Base-by-base conservation (phyloP, 1,140 invertebrate species). In the Macrobrachium nipponense region DNA sequence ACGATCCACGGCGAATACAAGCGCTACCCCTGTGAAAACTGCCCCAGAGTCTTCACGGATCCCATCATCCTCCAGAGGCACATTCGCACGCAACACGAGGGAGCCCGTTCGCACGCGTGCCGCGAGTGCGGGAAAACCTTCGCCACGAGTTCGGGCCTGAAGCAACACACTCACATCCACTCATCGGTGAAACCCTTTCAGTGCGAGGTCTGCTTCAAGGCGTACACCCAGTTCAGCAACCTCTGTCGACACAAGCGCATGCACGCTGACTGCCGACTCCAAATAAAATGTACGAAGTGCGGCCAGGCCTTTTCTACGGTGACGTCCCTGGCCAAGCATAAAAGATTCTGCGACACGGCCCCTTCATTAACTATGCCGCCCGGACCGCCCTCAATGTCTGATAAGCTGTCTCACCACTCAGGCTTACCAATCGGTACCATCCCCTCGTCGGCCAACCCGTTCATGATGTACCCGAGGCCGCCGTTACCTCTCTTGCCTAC, bases 181-280 rank as follows among this genome's bases (percentile, higher is more conserved):
- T 98, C 97, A 89, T 98, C 96, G 90, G 95, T 99, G 73, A 99
- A 99, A 92, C 99, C 98, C 5, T 99, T 99, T 91, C 95, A 96
- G 92, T 98, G 97, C 91, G 96, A 98, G 91, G 96, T 97, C 75
- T 93, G 92, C 91, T 94, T 95, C 85, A 95, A 97, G 94, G 95
- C 98, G 1, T 99, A 99, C 93, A 99, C 99, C 0, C 99, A 99
- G 92, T 99, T 99, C 91, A 99, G 98, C 18, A 99, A 99, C 91
- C 93, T 99, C 89, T 99, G 99, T 91, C 95, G 99, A 23, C 99
- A 99, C 92, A 99, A 98, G 91, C 96, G 98, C 87, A 99, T 99
- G 97, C 99, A 99, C 92, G 95, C 95, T n/a, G 95, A 96, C 90
- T 97, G 96, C 90, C 94, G 96, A 89, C 95, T 95, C 91, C 94